phyloP scores from a whole-genome alignment of 1,140 invertebrate genomes.

The Bemisia tabaci region DNA sequence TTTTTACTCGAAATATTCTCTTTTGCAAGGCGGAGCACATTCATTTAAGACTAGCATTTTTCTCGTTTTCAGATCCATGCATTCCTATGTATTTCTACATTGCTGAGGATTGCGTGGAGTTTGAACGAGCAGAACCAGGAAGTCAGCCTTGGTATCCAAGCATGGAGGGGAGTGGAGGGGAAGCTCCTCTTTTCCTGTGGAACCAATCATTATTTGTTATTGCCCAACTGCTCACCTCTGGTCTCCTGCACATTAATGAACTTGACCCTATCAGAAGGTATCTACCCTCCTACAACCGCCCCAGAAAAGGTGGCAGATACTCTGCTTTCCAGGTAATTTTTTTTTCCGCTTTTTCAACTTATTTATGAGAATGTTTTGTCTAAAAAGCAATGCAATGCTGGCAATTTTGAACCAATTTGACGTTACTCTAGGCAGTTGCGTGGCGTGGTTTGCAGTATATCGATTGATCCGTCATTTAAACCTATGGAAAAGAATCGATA shows the following conservation, averaged over 20 bases:
- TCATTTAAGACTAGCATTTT: too few species aligned
- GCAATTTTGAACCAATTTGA: neutral
- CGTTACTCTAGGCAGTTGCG: too few species aligned
- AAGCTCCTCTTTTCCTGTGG: conserved; percentile 39
- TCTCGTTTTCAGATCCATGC: conserved; percentile 67
- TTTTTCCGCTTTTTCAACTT: conserved; percentile 5
- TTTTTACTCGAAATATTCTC: too few species aligned
- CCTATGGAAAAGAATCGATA: too few species aligned
- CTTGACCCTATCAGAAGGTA: conserved; percentile 90
- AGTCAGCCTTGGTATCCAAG: conserved; percentile 47
- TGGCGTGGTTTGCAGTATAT: too few species aligned
- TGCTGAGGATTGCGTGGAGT: conserved; percentile 60
- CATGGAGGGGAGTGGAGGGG: conserved; percentile 35
- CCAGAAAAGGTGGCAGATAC: conserved; percentile 76
- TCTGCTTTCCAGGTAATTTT: conserved; percentile 84
- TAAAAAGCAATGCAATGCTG: neutral
- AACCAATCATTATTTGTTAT: conserved; percentile 81
- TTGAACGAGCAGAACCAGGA: conserved; percentile 57
- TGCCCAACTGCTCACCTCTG: conserved; percentile 74
- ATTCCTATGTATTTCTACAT: conserved; percentile 84
- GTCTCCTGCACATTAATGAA: conserved; percentile 85
- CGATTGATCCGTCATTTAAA: too few species aligned
- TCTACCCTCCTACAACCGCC: conserved; percentile 88
- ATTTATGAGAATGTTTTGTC: neutral
- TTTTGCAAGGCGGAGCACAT: too few species aligned